Evolutionary conservation across 2,797 vertebrate species (phyloP), one percentile per base, ranked within the genome.

Genomic region (Falco naumanni): DNA sequence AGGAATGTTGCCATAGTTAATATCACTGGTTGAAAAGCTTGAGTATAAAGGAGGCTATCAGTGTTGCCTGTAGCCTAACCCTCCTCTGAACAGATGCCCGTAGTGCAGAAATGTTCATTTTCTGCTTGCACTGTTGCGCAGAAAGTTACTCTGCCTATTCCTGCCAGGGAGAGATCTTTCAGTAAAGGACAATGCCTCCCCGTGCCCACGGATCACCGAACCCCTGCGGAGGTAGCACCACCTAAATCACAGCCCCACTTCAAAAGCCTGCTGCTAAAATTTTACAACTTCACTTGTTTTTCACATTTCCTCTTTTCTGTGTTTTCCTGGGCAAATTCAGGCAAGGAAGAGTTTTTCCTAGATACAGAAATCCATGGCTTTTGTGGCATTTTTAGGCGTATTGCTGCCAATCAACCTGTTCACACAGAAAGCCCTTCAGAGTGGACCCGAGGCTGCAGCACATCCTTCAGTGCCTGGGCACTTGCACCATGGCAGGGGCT

Each of bases 381-480:
- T 59, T 9, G 8, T 47, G 70, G 34, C 28, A 16, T 63, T 86
- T 89, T 76, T 17, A 47, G 47, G 16, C 53, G 26, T 6, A 2
- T 11, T 60, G 57, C 45, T 81, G 72, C 43, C 81, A 69, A 69
- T 20, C 43, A 41, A 29, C 25, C 0, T 7, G 33, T 33, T 91
- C 21, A 26, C 0, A 8, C 11, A 34, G 50, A 56, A 83, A 88
- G 33, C 39, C 41, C 63, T 65, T 22, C 17, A 29, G 69, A 88
- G 41, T 1, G 1, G 63, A 90, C 39, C 60, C 0, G 0, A 53
- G 41, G 25, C 37, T 19, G 3, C 2, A 6, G 60, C 39, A 17
- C 54, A 47, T 33, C 56, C 48, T 34, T 39, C 14, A 4, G 34
- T 63, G 59, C 57, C 57, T 16, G 57, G 53, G 47, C 45, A 57